phyloP scores from a whole-genome alignment of 2,797 vertebrate genomes.

The Enteromius viviparus region DNA sequence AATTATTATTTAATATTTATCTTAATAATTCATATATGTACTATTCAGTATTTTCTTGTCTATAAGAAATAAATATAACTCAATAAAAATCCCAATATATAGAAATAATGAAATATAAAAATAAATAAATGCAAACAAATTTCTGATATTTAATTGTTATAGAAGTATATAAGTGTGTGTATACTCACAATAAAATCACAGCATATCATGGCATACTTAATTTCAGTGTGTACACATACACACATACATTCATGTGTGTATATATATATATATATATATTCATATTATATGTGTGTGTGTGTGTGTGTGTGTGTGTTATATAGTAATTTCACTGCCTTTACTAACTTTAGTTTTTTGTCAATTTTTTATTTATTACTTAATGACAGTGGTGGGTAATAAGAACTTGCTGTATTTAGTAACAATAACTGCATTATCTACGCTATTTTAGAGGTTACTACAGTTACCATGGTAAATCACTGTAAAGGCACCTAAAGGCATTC shows the following conservation, averaged over 20 bases:
- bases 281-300: too few relatives aligned
- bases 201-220: neutral
- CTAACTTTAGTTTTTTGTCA: too few relatives aligned
- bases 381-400: neutral
- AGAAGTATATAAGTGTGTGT: neutral
- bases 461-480: neutral
- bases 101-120: neutral
- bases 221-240: neutral
- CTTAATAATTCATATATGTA: too few relatives aligned
- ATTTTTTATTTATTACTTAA: too few relatives aligned
- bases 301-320: too few relatives aligned
- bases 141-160: neutral
- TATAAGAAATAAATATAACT: neutral
- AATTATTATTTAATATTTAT: neutral
- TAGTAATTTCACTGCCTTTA: neutral
- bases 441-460: neutral
- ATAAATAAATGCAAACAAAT: neutral
- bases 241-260: too few relatives aligned
- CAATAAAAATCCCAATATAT: neutral
- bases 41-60: neutral
- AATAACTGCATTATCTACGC: neutral
- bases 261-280: too few relatives aligned
- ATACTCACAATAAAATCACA: neutral
- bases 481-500: neutral
- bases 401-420: neutral